These are phyloP conservation scores for Rhyzopertha dominica DNA, from an alignment of 1,140 invertebrate species.

Conservation along the genomic window DNA sequence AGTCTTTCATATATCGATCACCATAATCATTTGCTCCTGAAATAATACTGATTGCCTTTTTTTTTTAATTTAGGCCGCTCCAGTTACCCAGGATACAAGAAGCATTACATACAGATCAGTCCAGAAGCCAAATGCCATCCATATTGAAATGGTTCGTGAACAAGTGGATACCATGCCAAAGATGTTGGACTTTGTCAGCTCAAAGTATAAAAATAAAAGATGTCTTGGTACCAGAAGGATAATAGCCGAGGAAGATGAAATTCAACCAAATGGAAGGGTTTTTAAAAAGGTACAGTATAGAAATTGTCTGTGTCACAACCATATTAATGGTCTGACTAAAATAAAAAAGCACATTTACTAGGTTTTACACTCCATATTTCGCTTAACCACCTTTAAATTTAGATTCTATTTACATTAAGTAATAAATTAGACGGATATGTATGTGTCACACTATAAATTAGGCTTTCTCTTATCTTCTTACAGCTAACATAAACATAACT, in stretches of 20 bases:
- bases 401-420: constrained; percentile 2
- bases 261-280: constrained; percentile 86
- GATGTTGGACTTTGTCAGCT: constrained; percentile 73
- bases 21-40: not conserved
- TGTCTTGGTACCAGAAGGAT: constrained; percentile 90
- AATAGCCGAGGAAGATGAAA: constrained; percentile 88
- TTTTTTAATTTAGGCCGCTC: constrained; percentile 47
- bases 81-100: constrained; percentile 51
- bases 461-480: constrained; percentile 6
- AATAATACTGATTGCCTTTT: constrained; percentile 2
- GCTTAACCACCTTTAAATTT: not conserved
- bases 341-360: constrained; percentile 2
- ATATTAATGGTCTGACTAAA: no score
- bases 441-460: not conserved
- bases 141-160: constrained; percentile 65
- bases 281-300: constrained; percentile 82
- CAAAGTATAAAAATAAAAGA: constrained; percentile 63
- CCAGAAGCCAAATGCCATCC: constrained; percentile 59
- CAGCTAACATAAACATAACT: no score
- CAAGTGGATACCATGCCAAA: constrained; percentile 84
- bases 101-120: constrained; percentile 69
- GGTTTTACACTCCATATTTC: no score
- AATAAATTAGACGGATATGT: not conserved
- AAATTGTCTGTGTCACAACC: not conserved
- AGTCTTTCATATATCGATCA: no score